phyloP scores from a whole-genome alignment of 1,140 invertebrate species.

The Lucilia cuprina region DNA sequence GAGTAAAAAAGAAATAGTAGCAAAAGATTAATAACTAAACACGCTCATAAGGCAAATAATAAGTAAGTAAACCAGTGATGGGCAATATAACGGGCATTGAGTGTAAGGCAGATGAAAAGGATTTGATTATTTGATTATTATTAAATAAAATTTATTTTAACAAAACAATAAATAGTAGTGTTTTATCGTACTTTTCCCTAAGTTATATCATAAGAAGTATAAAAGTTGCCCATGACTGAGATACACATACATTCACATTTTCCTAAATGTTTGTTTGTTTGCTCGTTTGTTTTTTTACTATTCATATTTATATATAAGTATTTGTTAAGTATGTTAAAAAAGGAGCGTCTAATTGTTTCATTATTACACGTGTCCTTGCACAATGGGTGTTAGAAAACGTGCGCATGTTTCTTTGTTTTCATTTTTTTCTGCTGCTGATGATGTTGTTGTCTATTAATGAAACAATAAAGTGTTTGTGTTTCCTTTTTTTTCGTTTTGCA shows the following conservation, averaged over 20 bases:
- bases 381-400: constrained; percentile 6
- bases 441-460: neutral
- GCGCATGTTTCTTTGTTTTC: constrained; percentile 1
- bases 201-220: too few relatives aligned
- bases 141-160: too few relatives aligned
- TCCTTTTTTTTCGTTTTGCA: neutral
- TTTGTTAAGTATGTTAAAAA: neutral
- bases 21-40: neutral
- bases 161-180: too few relatives aligned
- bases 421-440: neutral
- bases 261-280: neutral
- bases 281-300: neutral
- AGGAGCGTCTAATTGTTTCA: constrained; percentile 3
- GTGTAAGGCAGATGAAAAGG: too few relatives aligned
- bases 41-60: neutral
- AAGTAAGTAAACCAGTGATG: too few relatives aligned
- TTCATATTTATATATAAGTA: neutral
- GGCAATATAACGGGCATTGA: too few relatives aligned
- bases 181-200: too few relatives aligned
- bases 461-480: neutral
- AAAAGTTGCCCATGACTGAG: neutral
- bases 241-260: neutral
- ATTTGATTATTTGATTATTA: too few relatives aligned
- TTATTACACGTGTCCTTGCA: constrained; percentile 14
- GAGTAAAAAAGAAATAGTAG: neutral